phyloP scores from a whole-genome alignment of 2,888 invertebrate species.

The Rhamphomyia laevipes region DNA sequence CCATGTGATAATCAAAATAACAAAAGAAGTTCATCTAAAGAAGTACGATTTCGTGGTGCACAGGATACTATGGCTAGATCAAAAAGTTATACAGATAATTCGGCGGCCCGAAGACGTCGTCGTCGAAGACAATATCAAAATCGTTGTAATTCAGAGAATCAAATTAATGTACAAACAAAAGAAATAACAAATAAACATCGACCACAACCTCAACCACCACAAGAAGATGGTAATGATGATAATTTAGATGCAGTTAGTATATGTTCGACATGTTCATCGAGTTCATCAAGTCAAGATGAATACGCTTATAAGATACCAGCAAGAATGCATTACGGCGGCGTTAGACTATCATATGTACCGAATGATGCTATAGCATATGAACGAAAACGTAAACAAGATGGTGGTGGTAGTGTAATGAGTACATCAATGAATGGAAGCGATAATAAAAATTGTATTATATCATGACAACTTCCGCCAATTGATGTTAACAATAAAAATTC shows the following conservation, averaged over 20 bases:
- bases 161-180: constrained; percentile 31
- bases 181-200: constrained; percentile 13
- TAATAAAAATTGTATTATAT: constrained; percentile 73
- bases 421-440: constrained; percentile 29
- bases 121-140: constrained; percentile 30
- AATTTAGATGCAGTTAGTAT: constrained; percentile 59
- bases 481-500: background rate
- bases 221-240: constrained; percentile 30
- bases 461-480: constrained; percentile 47
- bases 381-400: constrained; percentile 46
- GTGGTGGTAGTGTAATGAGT: constrained; percentile 19
- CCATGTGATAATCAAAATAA: constrained; percentile 15
- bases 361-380: constrained; percentile 81
- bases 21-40: constrained; percentile 25
- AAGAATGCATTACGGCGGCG: constrained; percentile 74
- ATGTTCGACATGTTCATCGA: constrained; percentile 84
- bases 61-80: constrained; percentile 41
- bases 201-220: background rate
- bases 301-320: constrained; percentile 77
- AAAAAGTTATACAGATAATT: constrained; percentile 42
- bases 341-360: constrained; percentile 83
- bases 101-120: constrained; percentile 30
- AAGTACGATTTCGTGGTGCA: constrained; percentile 33
- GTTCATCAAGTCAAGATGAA: constrained; percentile 73
- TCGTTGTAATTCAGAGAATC: constrained; percentile 35